A percentile compares a stretch with the other conserved stretches of the same genome.
These are phyloP conservation scores for Dasypus novemcinctus DNA, from an alignment of 2,113 vertebrate species.

Conservation along the genomic window DNA sequence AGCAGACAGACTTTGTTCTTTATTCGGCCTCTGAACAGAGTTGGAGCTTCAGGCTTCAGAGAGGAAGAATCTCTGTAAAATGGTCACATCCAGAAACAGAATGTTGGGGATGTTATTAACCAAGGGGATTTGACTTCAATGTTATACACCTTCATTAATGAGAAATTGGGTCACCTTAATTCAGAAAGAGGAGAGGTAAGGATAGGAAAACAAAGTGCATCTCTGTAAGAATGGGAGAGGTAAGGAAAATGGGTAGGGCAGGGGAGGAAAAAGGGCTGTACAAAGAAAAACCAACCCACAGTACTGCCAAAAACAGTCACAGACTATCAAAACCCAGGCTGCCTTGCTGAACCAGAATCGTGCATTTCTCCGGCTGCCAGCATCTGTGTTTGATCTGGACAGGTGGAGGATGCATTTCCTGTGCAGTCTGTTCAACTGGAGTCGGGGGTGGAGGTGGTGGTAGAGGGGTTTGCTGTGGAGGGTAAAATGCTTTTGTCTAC, in stretches of 20 bases:
- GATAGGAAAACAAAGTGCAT: background rate
- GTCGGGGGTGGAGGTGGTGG: background rate
- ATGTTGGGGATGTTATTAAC: background rate
- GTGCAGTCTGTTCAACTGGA: background rate
- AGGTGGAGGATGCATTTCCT: background rate
- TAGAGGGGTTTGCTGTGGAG: background rate
- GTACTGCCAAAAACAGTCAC: background rate
- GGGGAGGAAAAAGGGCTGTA: no score
- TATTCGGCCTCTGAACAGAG: background rate
- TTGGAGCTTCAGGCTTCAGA: background rate
- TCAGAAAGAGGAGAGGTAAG: background rate
- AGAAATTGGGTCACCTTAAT: background rate
- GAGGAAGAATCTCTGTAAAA: background rate
- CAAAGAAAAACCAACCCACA: background rate
- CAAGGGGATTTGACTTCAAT: background rate
- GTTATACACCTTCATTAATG: background rate
- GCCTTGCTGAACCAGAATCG: rapidly evolving
- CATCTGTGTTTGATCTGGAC: background rate
- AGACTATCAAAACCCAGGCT: background rate
- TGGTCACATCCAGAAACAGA: background rate
- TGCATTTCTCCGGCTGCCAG: rapidly evolving
- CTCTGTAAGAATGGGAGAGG: background rate
- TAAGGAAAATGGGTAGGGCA: background rate
- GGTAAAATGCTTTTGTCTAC: background rate
- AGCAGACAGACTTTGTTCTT: background rate